Evolutionary conservation across 2,888 invertebrate species (phyloP).

Genomic region (Acanthosepion pharaonis): DNA sequence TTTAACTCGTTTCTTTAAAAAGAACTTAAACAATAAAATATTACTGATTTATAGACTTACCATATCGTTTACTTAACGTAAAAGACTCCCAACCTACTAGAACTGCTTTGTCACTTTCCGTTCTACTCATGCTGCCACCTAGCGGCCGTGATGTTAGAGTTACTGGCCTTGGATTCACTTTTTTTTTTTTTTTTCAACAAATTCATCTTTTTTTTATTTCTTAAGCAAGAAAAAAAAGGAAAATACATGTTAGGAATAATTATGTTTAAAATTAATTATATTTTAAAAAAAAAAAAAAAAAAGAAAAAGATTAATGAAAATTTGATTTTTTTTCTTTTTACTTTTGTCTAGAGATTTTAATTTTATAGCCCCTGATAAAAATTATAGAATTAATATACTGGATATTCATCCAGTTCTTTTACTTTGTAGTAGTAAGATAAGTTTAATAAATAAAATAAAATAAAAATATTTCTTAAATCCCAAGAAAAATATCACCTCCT

Average conservation of each 20-base stretch:
- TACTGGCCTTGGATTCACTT: background rate
- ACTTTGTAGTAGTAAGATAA: too few relatives aligned
- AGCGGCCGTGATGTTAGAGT: background rate
- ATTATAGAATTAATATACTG: too few relatives aligned
- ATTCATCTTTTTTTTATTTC: background rate
- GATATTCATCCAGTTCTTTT: too few relatives aligned
- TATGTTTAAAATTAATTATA: background rate
- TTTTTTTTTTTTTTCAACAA: background rate
- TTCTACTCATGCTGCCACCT: background rate
- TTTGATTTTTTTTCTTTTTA: too few relatives aligned
- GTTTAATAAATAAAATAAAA: too few relatives aligned
- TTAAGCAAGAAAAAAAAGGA: background rate
- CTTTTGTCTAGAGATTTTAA: too few relatives aligned
- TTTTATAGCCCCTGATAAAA: too few relatives aligned
- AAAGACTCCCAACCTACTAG: background rate
- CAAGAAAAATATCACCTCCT: too few relatives aligned
- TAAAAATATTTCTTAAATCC: too few relatives aligned
- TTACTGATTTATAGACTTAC: background rate
- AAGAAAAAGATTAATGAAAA: too few relatives aligned
- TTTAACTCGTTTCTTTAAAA: background rate
- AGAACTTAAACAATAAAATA: background rate
- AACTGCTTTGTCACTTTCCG: slow-evolving; percentile 44
- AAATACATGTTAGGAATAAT: background rate
- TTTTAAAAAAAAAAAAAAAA: too few relatives aligned
- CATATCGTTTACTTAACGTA: background rate